Evolutionary conservation across 2,888 invertebrate genomes (phyloP), one percentile per base, ranked within the genome.

Genomic region (Phorcus lineatus): DNA sequence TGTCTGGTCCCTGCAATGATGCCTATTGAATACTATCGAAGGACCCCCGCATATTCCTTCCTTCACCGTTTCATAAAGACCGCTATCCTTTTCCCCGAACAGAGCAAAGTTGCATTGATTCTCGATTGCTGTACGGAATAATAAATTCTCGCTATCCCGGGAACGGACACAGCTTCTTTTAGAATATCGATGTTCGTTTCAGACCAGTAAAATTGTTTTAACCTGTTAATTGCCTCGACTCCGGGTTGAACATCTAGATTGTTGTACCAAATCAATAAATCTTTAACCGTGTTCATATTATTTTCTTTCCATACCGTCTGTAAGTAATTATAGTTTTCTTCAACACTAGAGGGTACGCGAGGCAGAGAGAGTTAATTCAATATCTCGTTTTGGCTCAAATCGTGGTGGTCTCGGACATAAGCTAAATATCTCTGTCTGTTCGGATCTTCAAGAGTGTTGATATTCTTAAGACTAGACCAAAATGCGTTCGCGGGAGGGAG

Each of bases 111-210:
- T 52, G 11, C 13, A 3, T 36, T 11, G 17, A 16, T 40, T 22
- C n/a, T 40, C 22, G 7, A 11, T 36, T 7, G 74, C 74, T 16
- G 22, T n/a, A n/a, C 19, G n/a, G 19, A 74, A 74, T 13, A 40
- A 22, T n/a, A 74, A 22, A n/a, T 40, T 47, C 47, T 31, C 11
- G 70, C 70, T 31, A 55, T n/a, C n/a, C n/a, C n/a, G n/a, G n/a
- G n/a, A n/a, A n/a, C 24, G 11, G 57, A 22, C 11, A 57, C 6
- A 4, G 74, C 74, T n/a, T 40, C 52, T 47, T 74, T 74, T 9
- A 74, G 40, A 36, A 74, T 74, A 19, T 74, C 74, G 22, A 74
- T 52, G 17, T n/a, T n/a, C 3, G 22, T 74, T 74, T 74, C 74
- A 13, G 19, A n/a, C 47, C 19, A 74, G 36, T 74, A 74, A 47